A percentile compares a stretch with the other conserved stretches of the same genome.
phyloP scores from a whole-genome alignment of 2,797 vertebrate species.

The Sebastes jordani region DNA sequence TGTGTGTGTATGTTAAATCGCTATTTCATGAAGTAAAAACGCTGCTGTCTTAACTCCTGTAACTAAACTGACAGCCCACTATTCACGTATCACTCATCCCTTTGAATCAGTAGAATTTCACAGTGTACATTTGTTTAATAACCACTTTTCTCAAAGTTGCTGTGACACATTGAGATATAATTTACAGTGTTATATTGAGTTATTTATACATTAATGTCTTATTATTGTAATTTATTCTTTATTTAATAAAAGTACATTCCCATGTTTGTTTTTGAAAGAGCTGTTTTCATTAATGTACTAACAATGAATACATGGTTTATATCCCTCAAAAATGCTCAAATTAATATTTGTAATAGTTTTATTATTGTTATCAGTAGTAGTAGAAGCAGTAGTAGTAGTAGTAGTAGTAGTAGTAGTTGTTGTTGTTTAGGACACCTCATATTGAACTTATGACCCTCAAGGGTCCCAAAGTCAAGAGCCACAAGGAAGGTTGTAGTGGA shows the following conservation, averaged over 20 bases:
- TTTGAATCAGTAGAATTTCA: constrained; percentile 33
- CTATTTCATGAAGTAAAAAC: constrained; percentile 19
- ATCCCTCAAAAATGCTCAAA: neutral
- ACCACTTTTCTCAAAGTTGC: constrained; percentile 55
- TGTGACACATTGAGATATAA: constrained; percentile 64
- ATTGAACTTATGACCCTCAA: neutral
- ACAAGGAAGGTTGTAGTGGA: too few species aligned
- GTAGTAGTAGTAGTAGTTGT: neutral
- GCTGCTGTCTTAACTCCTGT: constrained; percentile 29
- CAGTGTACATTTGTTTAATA: constrained; percentile 51
- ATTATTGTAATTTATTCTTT: constrained; percentile 80
- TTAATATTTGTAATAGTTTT: neutral
- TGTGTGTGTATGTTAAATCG: constrained; percentile 44
- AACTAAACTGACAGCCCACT: constrained; percentile 16
- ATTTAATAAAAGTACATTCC: constrained; percentile 79
- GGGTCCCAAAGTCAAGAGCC: neutral
- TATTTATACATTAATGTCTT: constrained; percentile 74
- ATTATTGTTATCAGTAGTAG: neutral
- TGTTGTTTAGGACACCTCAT: neutral
- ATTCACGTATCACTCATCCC: constrained; percentile 27
- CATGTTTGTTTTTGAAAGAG: constrained; percentile 52
- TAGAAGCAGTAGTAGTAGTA: neutral
- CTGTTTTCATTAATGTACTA: constrained; percentile 14
- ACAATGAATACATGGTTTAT: neutral
- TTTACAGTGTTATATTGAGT: constrained; percentile 57